Evolutionary conservation across 2,113 vertebrate genomes (phyloP).

Genomic region (Sorex araneus): DNA sequence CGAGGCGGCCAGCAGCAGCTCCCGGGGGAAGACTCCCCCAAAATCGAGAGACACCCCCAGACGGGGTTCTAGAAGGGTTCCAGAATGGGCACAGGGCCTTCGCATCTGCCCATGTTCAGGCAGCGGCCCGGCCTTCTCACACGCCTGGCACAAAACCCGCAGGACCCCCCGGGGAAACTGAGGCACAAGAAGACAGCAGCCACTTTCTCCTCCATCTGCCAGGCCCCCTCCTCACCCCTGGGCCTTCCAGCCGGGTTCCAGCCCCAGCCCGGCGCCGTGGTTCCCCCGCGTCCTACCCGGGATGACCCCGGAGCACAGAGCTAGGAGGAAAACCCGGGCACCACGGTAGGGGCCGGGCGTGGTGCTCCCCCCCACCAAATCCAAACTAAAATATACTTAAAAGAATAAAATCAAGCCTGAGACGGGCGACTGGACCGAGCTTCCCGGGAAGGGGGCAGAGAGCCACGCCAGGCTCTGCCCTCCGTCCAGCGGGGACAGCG

Average conservation of each 20-base stretch:
- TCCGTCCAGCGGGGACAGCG: slow-evolving; percentile 77
- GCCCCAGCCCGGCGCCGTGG: no score
- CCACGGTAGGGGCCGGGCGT: no score
- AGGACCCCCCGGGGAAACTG: not conserved
- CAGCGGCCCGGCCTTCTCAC: rapidly evolving
- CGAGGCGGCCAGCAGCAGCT: not conserved
- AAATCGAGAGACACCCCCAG: not conserved
- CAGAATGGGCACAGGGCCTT: no score
- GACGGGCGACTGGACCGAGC: no score
- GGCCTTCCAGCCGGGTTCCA: not conserved
- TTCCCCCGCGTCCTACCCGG: no score
- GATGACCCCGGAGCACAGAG: no score
- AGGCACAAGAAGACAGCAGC: not conserved
- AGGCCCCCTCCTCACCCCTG: not conserved
- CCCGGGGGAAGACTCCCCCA: not conserved
- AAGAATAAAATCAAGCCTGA: no score
- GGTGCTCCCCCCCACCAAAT: no score
- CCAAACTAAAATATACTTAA: no score
- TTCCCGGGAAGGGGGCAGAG: no score
- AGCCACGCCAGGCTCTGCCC: slow-evolving; percentile 69
- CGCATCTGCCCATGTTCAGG: rapidly evolving
- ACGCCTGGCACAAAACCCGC: not conserved
- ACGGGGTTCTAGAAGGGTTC: not conserved
- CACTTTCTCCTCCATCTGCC: not conserved
- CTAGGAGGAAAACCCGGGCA: no score